Conservation (phyloP, 2,888 invertebrate species). For the Nysson spinosus region DNA sequence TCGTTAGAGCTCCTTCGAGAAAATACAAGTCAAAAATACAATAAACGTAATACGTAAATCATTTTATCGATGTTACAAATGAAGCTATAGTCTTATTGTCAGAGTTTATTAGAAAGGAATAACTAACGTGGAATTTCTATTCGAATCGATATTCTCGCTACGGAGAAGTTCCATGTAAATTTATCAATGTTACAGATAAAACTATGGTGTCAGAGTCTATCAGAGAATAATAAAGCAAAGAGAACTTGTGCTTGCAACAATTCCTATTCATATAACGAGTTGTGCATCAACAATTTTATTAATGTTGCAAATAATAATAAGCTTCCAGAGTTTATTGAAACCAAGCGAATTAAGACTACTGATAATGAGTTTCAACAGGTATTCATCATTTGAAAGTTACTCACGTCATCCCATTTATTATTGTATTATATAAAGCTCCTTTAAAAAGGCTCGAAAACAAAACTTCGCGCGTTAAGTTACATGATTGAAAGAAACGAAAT, state of each 20-base stretch:
- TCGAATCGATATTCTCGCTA: not conserved
- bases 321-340: conserved; percentile 21
- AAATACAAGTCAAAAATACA: not conserved
- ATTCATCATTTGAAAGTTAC: not conserved
- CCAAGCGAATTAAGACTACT: not conserved
- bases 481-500: too few species aligned
- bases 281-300: conserved; percentile 32
- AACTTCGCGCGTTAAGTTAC: too few species aligned
- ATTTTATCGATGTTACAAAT: conserved; percentile 28
- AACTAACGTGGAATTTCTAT: too few species aligned
- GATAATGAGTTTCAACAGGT: conserved; percentile 1
- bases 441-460: too few species aligned
- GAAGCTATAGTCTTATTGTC: conserved; percentile 6
- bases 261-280: conserved; percentile 10
- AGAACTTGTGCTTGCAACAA: not conserved
- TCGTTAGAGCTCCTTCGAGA: not conserved
- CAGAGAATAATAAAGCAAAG: not conserved
- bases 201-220: not conserved
- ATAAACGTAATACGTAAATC: conserved; percentile 5
- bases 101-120: conserved; percentile 37
- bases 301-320: conserved; percentile 25
- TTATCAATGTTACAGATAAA: not conserved
- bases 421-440: too few species aligned
- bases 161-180: not conserved
- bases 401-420: too few species aligned